phyloP scores from a whole-genome alignment of 1,140 invertebrate species.

The Spodoptera litura region DNA sequence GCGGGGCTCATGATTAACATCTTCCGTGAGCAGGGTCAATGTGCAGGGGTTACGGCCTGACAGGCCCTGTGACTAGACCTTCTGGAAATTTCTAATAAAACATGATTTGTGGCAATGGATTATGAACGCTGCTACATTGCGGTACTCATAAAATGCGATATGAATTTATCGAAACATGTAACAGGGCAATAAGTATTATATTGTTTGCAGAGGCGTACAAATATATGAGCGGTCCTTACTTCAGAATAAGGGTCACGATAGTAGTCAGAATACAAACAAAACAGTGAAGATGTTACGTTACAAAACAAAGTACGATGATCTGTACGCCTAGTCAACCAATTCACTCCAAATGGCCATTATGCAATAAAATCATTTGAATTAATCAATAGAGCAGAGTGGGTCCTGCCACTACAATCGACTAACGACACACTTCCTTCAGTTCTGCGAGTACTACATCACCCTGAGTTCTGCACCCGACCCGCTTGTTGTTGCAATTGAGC shows the following conservation, averaged over 20 bases:
- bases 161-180: slow-evolving; percentile 33
- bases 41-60: slow-evolving; percentile 67
- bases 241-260: slow-evolving; percentile 20
- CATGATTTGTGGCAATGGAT: slow-evolving; percentile 34
- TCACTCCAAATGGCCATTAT: slow-evolving; percentile 73
- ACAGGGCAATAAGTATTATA: slow-evolving; percentile 8
- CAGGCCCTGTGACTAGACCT: slow-evolving; percentile 45
- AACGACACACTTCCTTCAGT: slow-evolving; percentile 76
- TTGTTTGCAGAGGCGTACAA: slow-evolving; percentile 7
- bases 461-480: slow-evolving; percentile 53
- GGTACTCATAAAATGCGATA: slow-evolving; percentile 38
- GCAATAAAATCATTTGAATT: slow-evolving; percentile 83
- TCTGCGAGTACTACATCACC: slow-evolving; percentile 50
- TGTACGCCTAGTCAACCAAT: slow-evolving; percentile 55
- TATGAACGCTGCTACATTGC: background rate
- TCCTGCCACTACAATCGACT: slow-evolving; percentile 66
- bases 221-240: background rate
- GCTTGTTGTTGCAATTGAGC: slow-evolving; percentile 46
- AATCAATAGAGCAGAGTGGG: slow-evolving; percentile 82
- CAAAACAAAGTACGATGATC: slow-evolving; percentile 44
- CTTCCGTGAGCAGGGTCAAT: slow-evolving; percentile 78
- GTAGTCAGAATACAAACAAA: slow-evolving; percentile 7
- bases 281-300: background rate
- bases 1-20: slow-evolving; percentile 66
- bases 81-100: slow-evolving; percentile 40